Conservation (phyloP, 1,140 invertebrate species). For the Epicauta chinensis region DNA sequence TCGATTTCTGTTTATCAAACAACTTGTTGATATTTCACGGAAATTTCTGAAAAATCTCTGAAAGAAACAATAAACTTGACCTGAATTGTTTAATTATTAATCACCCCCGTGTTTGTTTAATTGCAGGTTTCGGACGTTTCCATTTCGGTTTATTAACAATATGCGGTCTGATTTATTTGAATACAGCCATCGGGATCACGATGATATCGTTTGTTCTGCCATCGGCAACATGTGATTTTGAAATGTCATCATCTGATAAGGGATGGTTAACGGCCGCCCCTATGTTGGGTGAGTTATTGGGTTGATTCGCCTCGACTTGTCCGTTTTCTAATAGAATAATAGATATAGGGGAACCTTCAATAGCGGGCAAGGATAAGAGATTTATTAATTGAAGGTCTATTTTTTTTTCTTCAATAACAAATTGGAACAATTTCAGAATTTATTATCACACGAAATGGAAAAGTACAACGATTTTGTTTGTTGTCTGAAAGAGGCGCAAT, state of each 20-base stretch:
- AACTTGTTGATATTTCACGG: neutral
- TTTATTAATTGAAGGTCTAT: too few relatives aligned
- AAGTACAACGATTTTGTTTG: too few relatives aligned
- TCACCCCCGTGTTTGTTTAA: constrained; percentile 1
- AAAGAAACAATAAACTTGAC: constrained; percentile 20
- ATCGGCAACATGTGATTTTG: constrained; percentile 67
- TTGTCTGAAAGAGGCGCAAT: too few relatives aligned
- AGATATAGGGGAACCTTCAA: too few relatives aligned
- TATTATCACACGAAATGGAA: too few relatives aligned
- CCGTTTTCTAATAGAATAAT: too few relatives aligned
- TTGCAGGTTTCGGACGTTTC: constrained; percentile 71
- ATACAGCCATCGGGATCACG: constrained; percentile 78
- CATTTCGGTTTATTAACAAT: constrained; percentile 61
- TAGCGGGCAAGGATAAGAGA: too few relatives aligned
- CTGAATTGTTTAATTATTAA: too few relatives aligned
- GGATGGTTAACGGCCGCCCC: constrained; percentile 69
- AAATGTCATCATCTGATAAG: constrained; percentile 67
- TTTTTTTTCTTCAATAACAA: too few relatives aligned
- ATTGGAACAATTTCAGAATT: too few relatives aligned
- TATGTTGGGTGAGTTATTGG: constrained; percentile 56
- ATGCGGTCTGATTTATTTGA: constrained; percentile 65
- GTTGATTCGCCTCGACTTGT: too few relatives aligned
- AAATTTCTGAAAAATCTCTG: neutral
- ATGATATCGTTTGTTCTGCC: constrained; percentile 75
- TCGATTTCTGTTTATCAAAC: too few relatives aligned